Conservation (phyloP, 2,797 vertebrate species). For the Pseudochirops cupreus region DNA sequence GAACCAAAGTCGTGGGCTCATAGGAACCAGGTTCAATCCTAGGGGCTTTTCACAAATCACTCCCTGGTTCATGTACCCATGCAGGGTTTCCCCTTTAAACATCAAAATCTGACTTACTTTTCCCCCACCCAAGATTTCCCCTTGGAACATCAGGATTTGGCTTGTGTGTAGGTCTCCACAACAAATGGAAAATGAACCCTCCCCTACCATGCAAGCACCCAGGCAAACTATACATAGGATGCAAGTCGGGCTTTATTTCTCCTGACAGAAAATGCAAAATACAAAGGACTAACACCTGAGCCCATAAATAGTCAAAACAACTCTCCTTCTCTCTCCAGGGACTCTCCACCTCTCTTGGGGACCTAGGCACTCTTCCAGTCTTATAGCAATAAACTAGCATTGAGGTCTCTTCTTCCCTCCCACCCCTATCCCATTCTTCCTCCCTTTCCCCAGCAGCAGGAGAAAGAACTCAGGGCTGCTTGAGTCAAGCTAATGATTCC, state of each 20-base stretch:
- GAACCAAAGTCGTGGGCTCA: not conserved
- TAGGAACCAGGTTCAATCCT: not conserved
- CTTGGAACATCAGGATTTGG: not conserved
- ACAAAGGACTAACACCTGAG: not conserved
- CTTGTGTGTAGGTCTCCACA: not conserved
- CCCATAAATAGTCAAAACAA: slow-evolving; percentile 5
- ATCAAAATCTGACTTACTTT: not conserved
- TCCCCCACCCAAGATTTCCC: not conserved
- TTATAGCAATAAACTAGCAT: not conserved
- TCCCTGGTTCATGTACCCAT: not conserved
- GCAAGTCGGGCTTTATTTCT: not conserved
- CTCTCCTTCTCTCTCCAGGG: not conserved
- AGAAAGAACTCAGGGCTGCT: not conserved
- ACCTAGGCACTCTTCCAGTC: not conserved
- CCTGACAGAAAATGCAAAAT: not conserved
- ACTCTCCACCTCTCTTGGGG: not conserved
- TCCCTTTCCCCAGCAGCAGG: not conserved
- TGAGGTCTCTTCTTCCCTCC: not conserved
- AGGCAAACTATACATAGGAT: not conserved
- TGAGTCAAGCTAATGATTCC: not conserved
- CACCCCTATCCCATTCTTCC: not conserved
- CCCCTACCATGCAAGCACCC: not conserved
- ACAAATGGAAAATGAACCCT: not conserved
- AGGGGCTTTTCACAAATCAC: not conserved
- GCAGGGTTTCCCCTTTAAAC: not conserved